A percentile compares a stretch with the other conserved stretches of the same genome.
Conservation (phyloP, 2,113 vertebrate genomes). For the Saimiri boliviensis region DNA sequence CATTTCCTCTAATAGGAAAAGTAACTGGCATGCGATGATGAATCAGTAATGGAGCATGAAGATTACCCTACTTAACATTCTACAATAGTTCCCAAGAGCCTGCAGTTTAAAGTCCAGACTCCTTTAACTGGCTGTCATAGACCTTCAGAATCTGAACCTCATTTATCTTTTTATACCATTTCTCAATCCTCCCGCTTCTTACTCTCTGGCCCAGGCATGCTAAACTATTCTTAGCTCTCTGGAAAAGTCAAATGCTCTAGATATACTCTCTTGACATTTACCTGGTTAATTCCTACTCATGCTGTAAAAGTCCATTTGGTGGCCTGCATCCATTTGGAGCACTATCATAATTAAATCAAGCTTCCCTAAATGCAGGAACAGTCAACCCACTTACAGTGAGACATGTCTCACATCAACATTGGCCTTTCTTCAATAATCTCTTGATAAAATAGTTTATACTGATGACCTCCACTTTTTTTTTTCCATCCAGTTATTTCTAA, state of each 20-base stretch:
- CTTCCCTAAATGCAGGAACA: not conserved
- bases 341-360: not conserved
- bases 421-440: not conserved
- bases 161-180: not conserved
- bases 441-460: not conserved
- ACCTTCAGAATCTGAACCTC: not conserved
- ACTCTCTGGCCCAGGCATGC: not conserved
- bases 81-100: conserved; percentile 23
- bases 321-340: not conserved
- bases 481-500: conserved; percentile 2
- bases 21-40: not conserved
- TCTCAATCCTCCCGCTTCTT: not conserved
- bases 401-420: not conserved
- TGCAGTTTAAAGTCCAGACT: conserved; percentile 18
- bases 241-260: not conserved
- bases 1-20: conserved; percentile 49
- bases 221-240: conserved; percentile 10
- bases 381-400: not conserved
- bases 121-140: not conserved
- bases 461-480: not conserved
- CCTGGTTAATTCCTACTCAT: not conserved
- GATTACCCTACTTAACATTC: conserved; percentile 45
- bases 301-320: not conserved
- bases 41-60: conserved; percentile 33
- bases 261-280: not conserved